phyloP scores from a whole-genome alignment of 1,140 invertebrate genomes.

The Bradynema listronoti region DNA sequence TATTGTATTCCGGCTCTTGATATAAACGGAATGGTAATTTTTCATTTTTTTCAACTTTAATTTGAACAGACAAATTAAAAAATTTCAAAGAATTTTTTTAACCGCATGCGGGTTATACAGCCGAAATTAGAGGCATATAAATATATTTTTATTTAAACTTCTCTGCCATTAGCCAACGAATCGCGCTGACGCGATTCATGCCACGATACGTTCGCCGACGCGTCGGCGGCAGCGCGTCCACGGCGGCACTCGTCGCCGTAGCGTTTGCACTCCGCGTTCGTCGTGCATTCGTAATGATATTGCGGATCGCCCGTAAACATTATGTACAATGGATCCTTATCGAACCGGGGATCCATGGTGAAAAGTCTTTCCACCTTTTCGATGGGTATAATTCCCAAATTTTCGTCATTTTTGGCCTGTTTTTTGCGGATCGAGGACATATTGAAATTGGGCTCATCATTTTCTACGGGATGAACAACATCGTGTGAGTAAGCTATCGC shows the following conservation, averaged over 20 bases:
- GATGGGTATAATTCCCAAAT: no score
- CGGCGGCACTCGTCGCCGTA: constrained; percentile 31
- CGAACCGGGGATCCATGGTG: no score
- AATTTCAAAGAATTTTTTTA: not conserved
- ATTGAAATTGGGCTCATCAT: no score
- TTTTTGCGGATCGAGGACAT: no score
- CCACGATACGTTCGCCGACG: no score
- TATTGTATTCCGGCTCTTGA: not conserved
- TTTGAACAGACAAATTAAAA: not conserved
- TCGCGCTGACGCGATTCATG: not conserved
- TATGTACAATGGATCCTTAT: constrained; percentile 30
- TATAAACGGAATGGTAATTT: not conserved
- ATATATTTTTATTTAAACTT: not conserved
- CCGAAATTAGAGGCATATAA: not conserved
- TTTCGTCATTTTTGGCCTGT: no score
- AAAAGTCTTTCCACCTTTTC: no score
- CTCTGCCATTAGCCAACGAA: not conserved
- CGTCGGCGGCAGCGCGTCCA: not conserved
- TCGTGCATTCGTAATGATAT: constrained; percentile 52
- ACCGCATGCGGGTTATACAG: not conserved
- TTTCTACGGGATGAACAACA: no score
- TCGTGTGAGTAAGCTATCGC: no score
- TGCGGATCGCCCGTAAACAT: constrained; percentile 50
- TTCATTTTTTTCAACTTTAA: not conserved
- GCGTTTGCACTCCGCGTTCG: constrained; percentile 41